Conservation (phyloP, 2,113 vertebrate species). For the Mobula hypostoma region DNA sequence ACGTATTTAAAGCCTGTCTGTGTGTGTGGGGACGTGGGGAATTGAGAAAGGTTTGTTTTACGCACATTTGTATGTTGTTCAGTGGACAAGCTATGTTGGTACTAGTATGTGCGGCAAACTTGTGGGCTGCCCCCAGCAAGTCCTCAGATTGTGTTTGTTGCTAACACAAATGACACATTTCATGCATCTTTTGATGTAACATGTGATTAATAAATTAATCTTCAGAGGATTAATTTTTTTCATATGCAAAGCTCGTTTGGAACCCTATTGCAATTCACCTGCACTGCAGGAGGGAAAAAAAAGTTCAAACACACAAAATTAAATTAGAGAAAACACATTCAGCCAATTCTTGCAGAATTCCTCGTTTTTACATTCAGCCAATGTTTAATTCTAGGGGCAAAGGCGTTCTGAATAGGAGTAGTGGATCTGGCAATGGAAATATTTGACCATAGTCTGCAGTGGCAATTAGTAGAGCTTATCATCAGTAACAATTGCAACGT, state of each 20-base stretch:
- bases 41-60: no score
- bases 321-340: no score
- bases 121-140: no score
- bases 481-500: neutral
- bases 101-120: no score
- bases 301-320: neutral
- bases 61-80: no score
- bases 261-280: neutral
- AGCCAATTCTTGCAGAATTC: neutral
- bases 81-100: no score
- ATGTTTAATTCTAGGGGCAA: neutral
- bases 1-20: neutral
- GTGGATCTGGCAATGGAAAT: neutral
- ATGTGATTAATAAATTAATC: neutral
- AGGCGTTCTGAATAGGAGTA: neutral
- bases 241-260: neutral
- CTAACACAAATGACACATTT: no score
- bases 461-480: no score
- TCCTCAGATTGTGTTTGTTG: no score
- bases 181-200: no score
- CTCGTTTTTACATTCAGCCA: neutral
- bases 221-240: neutral
- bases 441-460: neutral
- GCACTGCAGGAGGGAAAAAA: neutral
- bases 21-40: no score